phyloP scores from a whole-genome alignment of 2,113 vertebrate species.

The Ciconia maguari region DNA sequence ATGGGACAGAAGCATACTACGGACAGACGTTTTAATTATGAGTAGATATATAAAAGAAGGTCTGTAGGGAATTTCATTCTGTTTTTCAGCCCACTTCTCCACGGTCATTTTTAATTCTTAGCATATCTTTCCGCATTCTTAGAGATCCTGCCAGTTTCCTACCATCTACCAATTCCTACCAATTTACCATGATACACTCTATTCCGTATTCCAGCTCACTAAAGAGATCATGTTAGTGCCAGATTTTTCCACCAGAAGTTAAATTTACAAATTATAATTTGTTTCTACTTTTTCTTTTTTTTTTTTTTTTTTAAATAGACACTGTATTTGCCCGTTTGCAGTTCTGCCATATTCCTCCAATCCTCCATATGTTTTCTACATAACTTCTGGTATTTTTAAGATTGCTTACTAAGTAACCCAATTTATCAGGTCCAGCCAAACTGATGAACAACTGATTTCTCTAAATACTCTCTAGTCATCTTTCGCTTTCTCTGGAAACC shows the following conservation, averaged over 20 bases:
- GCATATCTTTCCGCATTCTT: neutral
- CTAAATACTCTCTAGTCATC: neutral
- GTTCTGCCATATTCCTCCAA: neutral
- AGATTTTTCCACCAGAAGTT: neutral
- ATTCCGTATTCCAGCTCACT: neutral
- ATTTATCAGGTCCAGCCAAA: neutral
- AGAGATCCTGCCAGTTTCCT: neutral
- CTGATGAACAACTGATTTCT: neutral
- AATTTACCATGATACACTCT: neutral
- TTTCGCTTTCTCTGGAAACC: neutral
- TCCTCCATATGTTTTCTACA: neutral
- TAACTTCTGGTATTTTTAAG: neutral
- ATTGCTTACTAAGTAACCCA: neutral
- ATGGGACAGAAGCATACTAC: neutral
- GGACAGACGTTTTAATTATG: neutral
- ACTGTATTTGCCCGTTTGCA: neutral
- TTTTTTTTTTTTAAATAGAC: neutral
- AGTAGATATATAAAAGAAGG: neutral
- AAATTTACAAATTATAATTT: neutral
- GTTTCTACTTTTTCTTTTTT: neutral
- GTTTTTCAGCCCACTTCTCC: neutral
- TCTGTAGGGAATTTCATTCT: neutral
- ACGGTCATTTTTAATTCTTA: neutral
- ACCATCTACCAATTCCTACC: neutral
- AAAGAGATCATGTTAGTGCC: neutral